These are phyloP conservation scores for Plumapathes pennacea DNA, from an alignment of 92 coral and sea anemone genomes.

Conservation along the genomic window DNA sequence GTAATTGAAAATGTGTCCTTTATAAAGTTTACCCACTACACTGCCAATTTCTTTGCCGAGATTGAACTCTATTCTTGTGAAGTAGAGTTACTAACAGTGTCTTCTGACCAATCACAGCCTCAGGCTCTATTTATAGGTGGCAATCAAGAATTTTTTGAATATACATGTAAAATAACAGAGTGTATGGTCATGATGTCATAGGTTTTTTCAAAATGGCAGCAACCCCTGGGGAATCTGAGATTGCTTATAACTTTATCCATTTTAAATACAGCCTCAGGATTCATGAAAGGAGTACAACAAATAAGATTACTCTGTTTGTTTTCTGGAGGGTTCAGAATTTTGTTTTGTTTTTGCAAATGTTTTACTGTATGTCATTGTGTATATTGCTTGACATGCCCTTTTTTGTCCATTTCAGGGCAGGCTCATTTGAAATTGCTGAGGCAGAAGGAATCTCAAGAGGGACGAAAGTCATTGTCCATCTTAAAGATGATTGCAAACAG, in stretches of 20 bases:
- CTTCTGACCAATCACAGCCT: too few relatives aligned
- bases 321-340: too few relatives aligned
- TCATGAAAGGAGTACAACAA: too few relatives aligned
- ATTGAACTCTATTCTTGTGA: background rate
- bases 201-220: too few relatives aligned
- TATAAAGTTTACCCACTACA: too few relatives aligned
- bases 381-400: background rate
- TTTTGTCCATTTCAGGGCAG: constrained; percentile 52
- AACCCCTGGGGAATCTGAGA: too few relatives aligned
- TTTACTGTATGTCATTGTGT: background rate
- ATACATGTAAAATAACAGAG: background rate
- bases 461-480: constrained; percentile 84
- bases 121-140: too few relatives aligned
- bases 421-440: constrained; percentile 85
- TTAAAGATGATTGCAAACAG: constrained; percentile 79
- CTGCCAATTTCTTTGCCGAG: background rate
- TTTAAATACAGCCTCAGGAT: too few relatives aligned
- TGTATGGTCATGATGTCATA: too few relatives aligned
- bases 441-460: constrained; percentile 94
- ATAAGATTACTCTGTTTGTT: too few relatives aligned
- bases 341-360: background rate
- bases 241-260: too few relatives aligned
- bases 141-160: background rate
- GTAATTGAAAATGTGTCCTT: too few relatives aligned
- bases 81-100: background rate